These are phyloP conservation scores for Melieria omissa DNA, from an alignment of 2,888 invertebrate species.

Conservation along the genomic window DNA sequence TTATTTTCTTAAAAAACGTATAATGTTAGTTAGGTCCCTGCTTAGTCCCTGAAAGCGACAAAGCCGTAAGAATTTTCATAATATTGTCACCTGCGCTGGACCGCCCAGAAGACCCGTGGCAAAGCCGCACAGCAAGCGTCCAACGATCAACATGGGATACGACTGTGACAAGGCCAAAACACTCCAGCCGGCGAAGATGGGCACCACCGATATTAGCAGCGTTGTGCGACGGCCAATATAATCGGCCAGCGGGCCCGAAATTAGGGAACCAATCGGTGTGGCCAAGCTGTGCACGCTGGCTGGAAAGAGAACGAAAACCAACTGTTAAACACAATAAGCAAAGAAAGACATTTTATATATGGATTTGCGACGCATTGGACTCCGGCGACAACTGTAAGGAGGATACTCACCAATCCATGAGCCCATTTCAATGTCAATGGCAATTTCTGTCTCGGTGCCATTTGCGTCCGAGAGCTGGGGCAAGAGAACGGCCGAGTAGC, in stretches of 20 bases:
- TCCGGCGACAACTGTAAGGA: background rate
- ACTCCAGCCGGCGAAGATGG: conserved; percentile 77
- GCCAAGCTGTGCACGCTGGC: conserved; percentile 83
- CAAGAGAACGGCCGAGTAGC: conserved; percentile 78
- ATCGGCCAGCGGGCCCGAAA: conserved; percentile 79
- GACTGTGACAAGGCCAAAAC: conserved; percentile 71
- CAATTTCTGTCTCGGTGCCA: conserved; percentile 67
- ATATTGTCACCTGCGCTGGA: conserved; percentile 74
- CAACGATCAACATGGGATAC: conserved; percentile 73
- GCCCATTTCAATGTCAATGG: conserved; percentile 77
- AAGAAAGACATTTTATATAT: background rate
- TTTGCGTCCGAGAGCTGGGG: conserved; percentile 73
- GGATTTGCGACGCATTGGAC: background rate
- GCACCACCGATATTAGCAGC: conserved; percentile 74
- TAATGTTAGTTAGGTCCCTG: no score
- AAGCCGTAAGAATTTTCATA: no score
- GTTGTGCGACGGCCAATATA: conserved; percentile 75
- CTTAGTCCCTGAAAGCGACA: no score
- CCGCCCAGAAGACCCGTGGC: conserved; percentile 80
- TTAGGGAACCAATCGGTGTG: conserved; percentile 78
- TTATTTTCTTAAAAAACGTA: no score
- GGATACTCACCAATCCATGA: conserved; percentile 75
- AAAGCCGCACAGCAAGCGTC: conserved; percentile 77
- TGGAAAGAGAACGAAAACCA: conserved; percentile 53
- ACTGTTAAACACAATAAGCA: background rate